Evolutionary conservation across 2,113 vertebrate species (phyloP).

Genomic region (Syngnathus floridae): DNA sequence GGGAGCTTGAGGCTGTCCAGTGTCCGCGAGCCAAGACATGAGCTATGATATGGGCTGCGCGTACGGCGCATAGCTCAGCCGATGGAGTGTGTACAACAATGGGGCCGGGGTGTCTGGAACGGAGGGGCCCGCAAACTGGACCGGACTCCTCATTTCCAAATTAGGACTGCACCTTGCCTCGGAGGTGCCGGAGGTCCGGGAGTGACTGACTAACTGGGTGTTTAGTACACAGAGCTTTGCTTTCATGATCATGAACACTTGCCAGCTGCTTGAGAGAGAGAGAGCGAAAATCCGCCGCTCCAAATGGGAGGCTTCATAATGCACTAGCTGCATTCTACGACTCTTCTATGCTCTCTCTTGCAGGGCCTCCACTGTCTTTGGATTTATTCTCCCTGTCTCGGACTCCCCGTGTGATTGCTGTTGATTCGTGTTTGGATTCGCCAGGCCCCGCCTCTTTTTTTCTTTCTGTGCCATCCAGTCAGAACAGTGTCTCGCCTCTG

Average conservation of each 20-base stretch:
- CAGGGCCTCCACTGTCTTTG: neutral
- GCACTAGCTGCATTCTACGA: neutral
- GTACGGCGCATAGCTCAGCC: slow-evolving; percentile 36
- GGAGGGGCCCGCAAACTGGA: slow-evolving; percentile 34
- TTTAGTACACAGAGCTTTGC: slow-evolving; percentile 20
- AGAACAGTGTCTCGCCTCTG: neutral
- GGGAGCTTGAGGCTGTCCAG: slow-evolving; percentile 44
- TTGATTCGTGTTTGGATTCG: neutral
- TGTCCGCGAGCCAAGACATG: slow-evolving; percentile 44
- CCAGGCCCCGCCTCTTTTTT: neutral
- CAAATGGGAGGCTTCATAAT: neutral
- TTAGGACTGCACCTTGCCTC: slow-evolving; percentile 53
- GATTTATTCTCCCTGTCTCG: neutral
- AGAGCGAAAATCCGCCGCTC: neutral
- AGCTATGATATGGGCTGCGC: slow-evolving; percentile 48
- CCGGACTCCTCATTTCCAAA: slow-evolving; percentile 60
- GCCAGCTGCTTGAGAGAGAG: neutral
- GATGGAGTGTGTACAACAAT: slow-evolving; percentile 49
- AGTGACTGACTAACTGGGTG: slow-evolving; percentile 2
- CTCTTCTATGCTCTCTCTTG: neutral
- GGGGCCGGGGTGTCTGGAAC: slow-evolving; percentile 29
- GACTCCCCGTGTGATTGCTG: neutral
- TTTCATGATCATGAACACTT: neutral
- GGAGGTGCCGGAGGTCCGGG: slow-evolving; percentile 2
- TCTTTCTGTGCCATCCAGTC: neutral